phyloP scores from a whole-genome alignment of 2,888 invertebrate genomes.

The Sesamia inferens region DNA sequence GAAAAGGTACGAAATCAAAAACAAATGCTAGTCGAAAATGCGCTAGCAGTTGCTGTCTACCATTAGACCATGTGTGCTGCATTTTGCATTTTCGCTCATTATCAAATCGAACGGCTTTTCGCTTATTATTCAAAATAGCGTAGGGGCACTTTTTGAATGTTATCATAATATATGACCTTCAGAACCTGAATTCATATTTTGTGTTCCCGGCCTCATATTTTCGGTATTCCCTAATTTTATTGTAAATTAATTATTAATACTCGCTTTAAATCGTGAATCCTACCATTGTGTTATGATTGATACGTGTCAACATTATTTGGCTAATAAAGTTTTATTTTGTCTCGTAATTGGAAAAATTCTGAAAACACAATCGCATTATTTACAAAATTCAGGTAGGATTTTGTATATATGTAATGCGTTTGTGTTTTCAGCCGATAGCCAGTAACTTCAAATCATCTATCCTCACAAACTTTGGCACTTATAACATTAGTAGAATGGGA shows the following conservation, averaged over 20 bases:
- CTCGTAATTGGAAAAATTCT: slow-evolving; percentile 15
- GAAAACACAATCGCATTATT: too few species aligned
- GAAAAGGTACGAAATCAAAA: neutral
- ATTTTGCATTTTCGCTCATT: too few species aligned
- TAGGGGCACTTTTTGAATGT: neutral
- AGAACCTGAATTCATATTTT: neutral
- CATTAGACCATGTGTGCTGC: too few species aligned
- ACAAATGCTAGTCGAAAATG: neutral
- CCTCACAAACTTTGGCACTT: too few species aligned
- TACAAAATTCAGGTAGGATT: too few species aligned
- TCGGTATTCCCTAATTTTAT: slow-evolving; percentile 52
- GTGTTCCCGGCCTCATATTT: slow-evolving; percentile 37
- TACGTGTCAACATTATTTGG: slow-evolving; percentile 24
- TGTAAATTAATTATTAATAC: slow-evolving; percentile 62
- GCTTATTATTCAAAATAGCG: neutral
- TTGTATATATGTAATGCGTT: too few species aligned
- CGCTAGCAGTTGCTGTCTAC: neutral
- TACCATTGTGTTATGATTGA: slow-evolving; percentile 54
- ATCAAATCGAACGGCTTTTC: too few species aligned
- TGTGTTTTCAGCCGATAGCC: neutral
- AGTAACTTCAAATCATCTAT: neutral
- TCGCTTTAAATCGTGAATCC: slow-evolving; percentile 41
- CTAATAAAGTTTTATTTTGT: slow-evolving; percentile 10
- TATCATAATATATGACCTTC: neutral
- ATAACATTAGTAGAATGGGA: too few species aligned